These are phyloP conservation scores for Hesperia comma DNA, from an alignment of 2,888 invertebrate genomes.

Conservation along the genomic window DNA sequence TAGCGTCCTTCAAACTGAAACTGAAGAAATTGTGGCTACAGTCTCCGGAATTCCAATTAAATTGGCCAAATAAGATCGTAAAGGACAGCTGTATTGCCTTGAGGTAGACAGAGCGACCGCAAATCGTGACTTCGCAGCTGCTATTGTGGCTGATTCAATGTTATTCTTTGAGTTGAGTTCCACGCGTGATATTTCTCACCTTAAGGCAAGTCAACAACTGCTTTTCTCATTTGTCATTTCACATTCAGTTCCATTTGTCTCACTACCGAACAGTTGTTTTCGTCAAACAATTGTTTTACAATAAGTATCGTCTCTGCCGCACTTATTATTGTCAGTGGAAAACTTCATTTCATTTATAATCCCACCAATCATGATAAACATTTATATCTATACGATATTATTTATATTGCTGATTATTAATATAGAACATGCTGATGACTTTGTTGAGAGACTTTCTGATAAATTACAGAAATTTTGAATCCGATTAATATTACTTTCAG, in stretches of 20 bases:
- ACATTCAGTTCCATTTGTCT: slow-evolving; percentile 4
- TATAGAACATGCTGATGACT: too few species aligned
- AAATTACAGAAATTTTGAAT: too few species aligned
- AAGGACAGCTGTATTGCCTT: slow-evolving; percentile 15
- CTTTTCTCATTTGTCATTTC: slow-evolving; percentile 2
- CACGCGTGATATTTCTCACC: slow-evolving; percentile 35
- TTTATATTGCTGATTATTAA: too few species aligned
- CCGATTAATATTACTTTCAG: too few species aligned
- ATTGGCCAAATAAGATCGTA: slow-evolving; percentile 22
- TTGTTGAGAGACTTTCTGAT: too few species aligned
- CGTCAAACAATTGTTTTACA: slow-evolving; percentile 3
- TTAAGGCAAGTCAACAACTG: slow-evolving; percentile 13
- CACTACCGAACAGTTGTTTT: slow-evolving; percentile 9
- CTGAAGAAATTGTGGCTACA: slow-evolving; percentile 9
- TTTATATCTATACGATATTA: not conserved
- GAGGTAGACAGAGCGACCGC: slow-evolving; percentile 29
- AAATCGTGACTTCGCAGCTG: slow-evolving; percentile 25
- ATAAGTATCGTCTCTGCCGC: not conserved
- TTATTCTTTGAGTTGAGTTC: slow-evolving; percentile 25
- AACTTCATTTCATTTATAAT: slow-evolving; percentile 7
- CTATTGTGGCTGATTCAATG: slow-evolving; percentile 32
- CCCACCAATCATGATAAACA: slow-evolving; percentile 22
- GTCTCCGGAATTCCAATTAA: slow-evolving; percentile 16
- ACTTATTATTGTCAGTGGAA: slow-evolving; percentile 14
- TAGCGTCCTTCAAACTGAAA: not conserved